These are phyloP conservation scores for Silurus meridionalis DNA, from an alignment of 2,113 vertebrate genomes.

Conservation along the genomic window DNA sequence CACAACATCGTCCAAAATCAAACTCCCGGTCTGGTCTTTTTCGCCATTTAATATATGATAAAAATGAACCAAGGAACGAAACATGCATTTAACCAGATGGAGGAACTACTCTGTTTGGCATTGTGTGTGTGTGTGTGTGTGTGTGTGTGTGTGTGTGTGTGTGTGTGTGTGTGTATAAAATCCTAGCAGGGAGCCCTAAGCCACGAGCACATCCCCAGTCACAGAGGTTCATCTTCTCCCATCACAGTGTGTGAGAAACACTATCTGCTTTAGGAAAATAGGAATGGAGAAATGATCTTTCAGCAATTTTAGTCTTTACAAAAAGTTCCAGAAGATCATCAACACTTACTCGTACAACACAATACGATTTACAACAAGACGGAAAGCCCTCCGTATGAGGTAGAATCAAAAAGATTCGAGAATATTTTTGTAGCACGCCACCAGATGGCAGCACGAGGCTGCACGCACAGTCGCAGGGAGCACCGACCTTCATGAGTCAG, in stretches of 20 bases:
- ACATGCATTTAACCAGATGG: conserved; percentile 18
- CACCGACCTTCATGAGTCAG: too few relatives aligned
- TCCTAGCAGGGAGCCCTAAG: conserved; percentile 26
- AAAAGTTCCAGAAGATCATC: not conserved
- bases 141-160: not conserved
- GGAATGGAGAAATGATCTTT: conserved; percentile 46
- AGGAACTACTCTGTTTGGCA: conserved; percentile 13
- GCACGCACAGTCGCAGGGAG: too few relatives aligned
- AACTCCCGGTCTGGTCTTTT: not conserved
- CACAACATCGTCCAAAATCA: not conserved
- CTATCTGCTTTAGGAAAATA: conserved; percentile 53
- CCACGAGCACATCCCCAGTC: conserved; percentile 28
- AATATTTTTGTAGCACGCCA: too few relatives aligned
- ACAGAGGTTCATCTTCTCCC: conserved; percentile 57
- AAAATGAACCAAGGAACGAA: not conserved
- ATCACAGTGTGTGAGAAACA: conserved; percentile 57
- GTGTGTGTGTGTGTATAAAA: not conserved
- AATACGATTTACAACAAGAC: not conserved
- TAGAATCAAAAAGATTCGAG: too few relatives aligned
- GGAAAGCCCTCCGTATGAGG: too few relatives aligned
- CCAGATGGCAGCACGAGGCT: too few relatives aligned
- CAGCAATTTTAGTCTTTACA: not conserved
- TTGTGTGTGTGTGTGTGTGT: not conserved
- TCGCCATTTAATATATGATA: not conserved
- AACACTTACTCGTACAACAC: not conserved